Evolutionary conservation across 2,797 vertebrate species (phyloP).

Genomic region (Telmatherina bonti): DNA sequence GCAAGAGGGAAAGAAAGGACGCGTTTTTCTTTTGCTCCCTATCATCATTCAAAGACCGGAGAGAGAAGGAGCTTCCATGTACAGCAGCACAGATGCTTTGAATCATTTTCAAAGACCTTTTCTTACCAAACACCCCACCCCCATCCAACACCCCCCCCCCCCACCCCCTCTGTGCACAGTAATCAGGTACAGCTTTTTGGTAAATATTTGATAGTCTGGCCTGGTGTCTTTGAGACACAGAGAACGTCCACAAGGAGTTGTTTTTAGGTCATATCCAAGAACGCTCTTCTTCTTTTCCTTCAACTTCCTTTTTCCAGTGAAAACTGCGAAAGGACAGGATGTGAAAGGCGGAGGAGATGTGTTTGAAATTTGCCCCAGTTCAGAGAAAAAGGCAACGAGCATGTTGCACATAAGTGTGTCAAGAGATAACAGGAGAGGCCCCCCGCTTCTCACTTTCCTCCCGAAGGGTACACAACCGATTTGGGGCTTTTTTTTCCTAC

Average conservation of each 20-base stretch:
- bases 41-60: constrained; percentile 51
- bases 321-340: constrained; percentile 59
- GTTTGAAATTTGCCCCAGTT: constrained; percentile 76
- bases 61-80: constrained; percentile 39
- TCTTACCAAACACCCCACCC: constrained; percentile 36
- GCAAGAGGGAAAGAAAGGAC: constrained; percentile 68
- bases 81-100: constrained; percentile 64
- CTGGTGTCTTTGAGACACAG: constrained; percentile 56
- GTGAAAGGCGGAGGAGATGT: constrained; percentile 61
- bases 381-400: constrained; percentile 56
- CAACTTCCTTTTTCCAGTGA: constrained; percentile 13
- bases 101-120: constrained; percentile 69
- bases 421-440: constrained; percentile 54
- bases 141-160: neutral
- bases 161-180: constrained; percentile 21
- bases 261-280: constrained; percentile 79
- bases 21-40: constrained; percentile 49
- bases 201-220: constrained; percentile 80
- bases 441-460: constrained; percentile 50
- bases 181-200: constrained; percentile 62
- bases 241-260: constrained; percentile 63
- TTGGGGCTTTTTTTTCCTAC: constrained; percentile 66
- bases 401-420: constrained; percentile 58
- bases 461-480: constrained; percentile 51
- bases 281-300: constrained; percentile 19